Conservation (phyloP, 2,113 vertebrate species). For the Asarcornis scutulata region DNA sequence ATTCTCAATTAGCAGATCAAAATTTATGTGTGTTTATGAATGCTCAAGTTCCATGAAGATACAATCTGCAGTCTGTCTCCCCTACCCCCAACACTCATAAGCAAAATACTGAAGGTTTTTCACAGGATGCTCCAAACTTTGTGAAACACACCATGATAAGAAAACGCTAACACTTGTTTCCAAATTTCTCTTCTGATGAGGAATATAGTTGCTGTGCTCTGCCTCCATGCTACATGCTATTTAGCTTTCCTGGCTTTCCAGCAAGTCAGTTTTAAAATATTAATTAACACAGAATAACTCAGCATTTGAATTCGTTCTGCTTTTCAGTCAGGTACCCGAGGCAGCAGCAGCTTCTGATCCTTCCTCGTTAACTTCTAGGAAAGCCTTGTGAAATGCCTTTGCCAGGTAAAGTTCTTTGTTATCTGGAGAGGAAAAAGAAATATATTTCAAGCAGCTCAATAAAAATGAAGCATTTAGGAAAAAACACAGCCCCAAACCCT, state of each 20-base stretch:
- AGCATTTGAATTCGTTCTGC: conserved; percentile 10
- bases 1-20: background rate
- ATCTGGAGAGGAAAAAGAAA: conserved; percentile 75
- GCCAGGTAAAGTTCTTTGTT: conserved; percentile 89
- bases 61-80: background rate
- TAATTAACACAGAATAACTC: conserved; percentile 28
- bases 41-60: background rate
- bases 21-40: background rate
- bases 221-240: background rate
- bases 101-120: background rate
- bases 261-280: conserved; percentile 1
- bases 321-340: conserved; percentile 82
- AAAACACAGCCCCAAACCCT: background rate
- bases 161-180: background rate
- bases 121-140: background rate
- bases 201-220: background rate
- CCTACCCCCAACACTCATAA: background rate
- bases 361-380: conserved; percentile 97
- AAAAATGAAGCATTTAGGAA: background rate
- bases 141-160: background rate
- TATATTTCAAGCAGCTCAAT: background rate
- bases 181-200: background rate
- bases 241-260: background rate
- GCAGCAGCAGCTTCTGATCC: conserved; percentile 94
- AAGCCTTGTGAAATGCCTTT: conserved; percentile 93